Conservation (phyloP, 2,113 vertebrate species). For the Ondatra zibethicus region DNA sequence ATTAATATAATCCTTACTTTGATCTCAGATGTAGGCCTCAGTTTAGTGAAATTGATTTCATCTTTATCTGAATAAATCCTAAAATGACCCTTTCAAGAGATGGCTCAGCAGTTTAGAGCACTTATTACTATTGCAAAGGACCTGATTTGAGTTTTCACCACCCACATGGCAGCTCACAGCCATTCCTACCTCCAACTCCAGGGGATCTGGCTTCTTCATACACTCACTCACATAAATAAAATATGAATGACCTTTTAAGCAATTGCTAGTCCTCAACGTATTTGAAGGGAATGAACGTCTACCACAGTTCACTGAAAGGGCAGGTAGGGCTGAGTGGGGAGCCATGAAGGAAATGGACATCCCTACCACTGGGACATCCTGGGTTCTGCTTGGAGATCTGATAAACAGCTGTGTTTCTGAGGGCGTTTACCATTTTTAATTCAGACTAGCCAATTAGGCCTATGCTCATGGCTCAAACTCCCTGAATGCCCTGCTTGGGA, state of each 20-base stretch:
- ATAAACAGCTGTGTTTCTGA: background rate
- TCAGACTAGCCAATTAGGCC: accelerated
- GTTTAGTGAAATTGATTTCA: conserved; percentile 11
- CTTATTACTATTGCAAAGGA: background rate
- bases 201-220: background rate
- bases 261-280: background rate
- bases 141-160: background rate
- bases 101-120: background rate
- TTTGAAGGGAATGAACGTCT: background rate
- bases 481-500: background rate
- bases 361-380: background rate
- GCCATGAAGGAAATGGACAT: background rate
- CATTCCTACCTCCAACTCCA: background rate
- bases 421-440: background rate
- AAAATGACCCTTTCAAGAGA: background rate
- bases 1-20: conserved; percentile 63
- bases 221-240: background rate
- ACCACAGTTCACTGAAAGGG: background rate
- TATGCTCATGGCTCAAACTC: background rate
- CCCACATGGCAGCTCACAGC: background rate
- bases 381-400: background rate
- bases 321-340: background rate
- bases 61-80: background rate
- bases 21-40: background rate
- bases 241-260: background rate